A percentile compares a stretch with the other conserved stretches of the same genome.
These are phyloP conservation scores for Boulengeromyrus knoepffleri DNA, from an alignment of 2,113 vertebrate genomes.

Conservation along the genomic window DNA sequence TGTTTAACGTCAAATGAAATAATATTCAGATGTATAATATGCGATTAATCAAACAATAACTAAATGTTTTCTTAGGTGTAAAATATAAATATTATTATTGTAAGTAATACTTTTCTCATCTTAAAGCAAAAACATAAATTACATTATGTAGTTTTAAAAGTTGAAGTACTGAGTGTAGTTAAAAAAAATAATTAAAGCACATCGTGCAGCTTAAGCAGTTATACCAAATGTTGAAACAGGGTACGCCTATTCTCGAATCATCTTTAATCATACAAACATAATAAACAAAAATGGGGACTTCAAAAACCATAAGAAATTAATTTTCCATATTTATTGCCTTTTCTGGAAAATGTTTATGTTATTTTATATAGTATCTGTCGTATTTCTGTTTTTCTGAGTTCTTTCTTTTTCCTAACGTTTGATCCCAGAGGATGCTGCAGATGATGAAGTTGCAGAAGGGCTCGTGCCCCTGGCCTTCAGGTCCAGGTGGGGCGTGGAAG, in stretches of 20 bases:
- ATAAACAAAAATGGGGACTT: not conserved
- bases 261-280: not conserved
- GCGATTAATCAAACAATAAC: not conserved
- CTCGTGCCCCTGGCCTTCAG: not conserved
- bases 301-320: not conserved
- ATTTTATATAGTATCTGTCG: not conserved
- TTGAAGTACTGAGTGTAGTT: not conserved
- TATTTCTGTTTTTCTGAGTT: not conserved
- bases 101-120: not conserved
- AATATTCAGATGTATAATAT: not conserved
- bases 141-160: not conserved
- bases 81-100: not conserved
- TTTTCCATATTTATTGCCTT: not conserved
- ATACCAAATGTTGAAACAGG: not conserved
- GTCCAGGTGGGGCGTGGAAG: not conserved
- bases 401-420: not conserved
- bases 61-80: not conserved
- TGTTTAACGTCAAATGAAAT: not conserved
- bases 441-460: not conserved
- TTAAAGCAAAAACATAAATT: not conserved
- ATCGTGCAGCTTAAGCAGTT: not conserved
- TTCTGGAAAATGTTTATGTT: not conserved
- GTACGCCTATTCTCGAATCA: not conserved
- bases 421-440: not conserved
- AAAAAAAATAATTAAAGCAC: not conserved